phyloP scores from a whole-genome alignment of 2,113 vertebrate species.

The Acanthisitta chloris region DNA sequence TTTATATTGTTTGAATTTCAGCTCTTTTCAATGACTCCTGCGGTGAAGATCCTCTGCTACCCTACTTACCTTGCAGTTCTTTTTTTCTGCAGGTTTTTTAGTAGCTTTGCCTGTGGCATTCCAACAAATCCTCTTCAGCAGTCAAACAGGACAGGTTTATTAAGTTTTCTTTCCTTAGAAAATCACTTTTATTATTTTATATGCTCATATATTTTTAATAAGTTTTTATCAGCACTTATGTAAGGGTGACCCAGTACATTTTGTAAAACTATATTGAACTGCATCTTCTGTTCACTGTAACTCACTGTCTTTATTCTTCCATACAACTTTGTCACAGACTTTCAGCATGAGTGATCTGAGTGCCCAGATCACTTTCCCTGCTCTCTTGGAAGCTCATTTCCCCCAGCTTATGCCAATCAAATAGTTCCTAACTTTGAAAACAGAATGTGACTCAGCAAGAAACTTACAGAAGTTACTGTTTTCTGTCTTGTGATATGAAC shows the following conservation, averaged over 20 bases:
- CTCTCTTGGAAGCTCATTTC: background rate
- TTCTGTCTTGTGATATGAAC: background rate
- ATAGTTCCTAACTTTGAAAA: background rate
- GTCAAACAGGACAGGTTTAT: background rate
- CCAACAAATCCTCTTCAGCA: background rate
- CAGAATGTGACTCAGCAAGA: background rate
- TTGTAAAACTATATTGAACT: background rate
- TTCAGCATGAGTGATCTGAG: background rate
- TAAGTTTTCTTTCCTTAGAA: background rate
- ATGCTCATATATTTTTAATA: background rate
- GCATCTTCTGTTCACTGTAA: background rate
- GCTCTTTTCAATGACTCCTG: background rate
- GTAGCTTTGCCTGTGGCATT: background rate
- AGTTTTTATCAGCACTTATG: fast-evolving
- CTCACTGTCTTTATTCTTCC: background rate
- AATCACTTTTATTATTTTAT: background rate
- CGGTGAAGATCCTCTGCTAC: background rate
- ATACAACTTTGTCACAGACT: background rate
- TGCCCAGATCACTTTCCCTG: background rate
- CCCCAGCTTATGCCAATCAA: background rate
- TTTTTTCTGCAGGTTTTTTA: background rate
- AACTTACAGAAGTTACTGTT: background rate
- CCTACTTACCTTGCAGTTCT: background rate
- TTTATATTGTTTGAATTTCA: background rate
- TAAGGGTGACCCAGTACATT: background rate